These are phyloP conservation scores for Botrylloides violaceus DNA, from an alignment of 23 tunicate species.

Conservation along the genomic window DNA sequence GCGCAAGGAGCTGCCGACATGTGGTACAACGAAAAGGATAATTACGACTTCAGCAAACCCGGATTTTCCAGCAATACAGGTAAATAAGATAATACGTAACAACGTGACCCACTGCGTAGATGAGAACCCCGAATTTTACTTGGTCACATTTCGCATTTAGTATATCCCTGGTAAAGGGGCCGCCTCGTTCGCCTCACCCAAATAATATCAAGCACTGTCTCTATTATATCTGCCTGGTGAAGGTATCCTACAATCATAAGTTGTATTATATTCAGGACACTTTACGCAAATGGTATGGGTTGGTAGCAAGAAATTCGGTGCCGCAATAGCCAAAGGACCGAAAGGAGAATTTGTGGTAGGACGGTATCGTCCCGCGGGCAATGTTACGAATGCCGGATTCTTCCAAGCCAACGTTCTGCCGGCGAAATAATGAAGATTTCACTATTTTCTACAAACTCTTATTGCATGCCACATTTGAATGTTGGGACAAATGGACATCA, in stretches of 20 bases:
- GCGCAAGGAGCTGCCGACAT: slow-evolving; percentile 37
- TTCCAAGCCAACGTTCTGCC: slow-evolving; percentile 45
- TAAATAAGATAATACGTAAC: too few relatives aligned
- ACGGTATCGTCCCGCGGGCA: slow-evolving; percentile 67
- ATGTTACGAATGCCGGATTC: slow-evolving; percentile 30
- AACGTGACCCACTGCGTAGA: too few relatives aligned
- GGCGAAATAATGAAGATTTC: neutral
- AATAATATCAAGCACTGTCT: too few relatives aligned
- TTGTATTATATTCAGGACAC: slow-evolving; percentile 27
- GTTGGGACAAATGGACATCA: too few relatives aligned
- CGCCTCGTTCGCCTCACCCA: too few relatives aligned
- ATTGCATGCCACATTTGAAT: too few relatives aligned
- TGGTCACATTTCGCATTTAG: too few relatives aligned
- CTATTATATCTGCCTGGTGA: too few relatives aligned
- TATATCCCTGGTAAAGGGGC: too few relatives aligned
- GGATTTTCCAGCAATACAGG: slow-evolving; percentile 43
- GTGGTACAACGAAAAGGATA: slow-evolving; percentile 75
- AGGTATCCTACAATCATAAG: too few relatives aligned
- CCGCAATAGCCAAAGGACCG: slow-evolving; percentile 37
- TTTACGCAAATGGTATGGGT: slow-evolving; percentile 88
- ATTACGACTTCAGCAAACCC: slow-evolving; percentile 67
- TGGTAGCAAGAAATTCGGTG: slow-evolving; percentile 64
- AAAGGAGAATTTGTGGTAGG: slow-evolving; percentile 60
- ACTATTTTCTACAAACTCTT: neutral
- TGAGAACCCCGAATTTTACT: too few relatives aligned